A percentile compares a stretch with the other conserved stretches of the same genome.
Evolutionary conservation across 2,888 invertebrate genomes (phyloP).

Genomic region (Meteorus colon): DNA sequence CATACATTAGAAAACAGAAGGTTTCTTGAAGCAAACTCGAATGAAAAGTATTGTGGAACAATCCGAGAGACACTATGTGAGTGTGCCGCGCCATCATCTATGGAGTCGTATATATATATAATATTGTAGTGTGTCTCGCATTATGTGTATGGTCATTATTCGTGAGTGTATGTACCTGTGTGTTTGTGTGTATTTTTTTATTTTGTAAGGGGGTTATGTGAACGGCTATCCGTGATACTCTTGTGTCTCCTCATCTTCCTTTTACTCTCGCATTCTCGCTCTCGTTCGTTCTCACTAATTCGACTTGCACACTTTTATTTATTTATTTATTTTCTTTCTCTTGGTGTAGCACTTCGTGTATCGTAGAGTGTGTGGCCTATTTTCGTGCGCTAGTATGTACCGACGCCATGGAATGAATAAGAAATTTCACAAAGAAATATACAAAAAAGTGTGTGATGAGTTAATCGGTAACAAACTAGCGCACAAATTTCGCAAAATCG

Average conservation of each 20-base stretch:
- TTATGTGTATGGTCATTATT: constrained; percentile 61
- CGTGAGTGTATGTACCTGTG: constrained; percentile 55
- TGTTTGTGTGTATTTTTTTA: constrained; percentile 52
- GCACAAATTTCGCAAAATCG: constrained; percentile 64
- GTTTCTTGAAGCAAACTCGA: constrained; percentile 74
- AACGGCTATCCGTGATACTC: constrained; percentile 56
- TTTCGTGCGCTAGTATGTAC: constrained; percentile 63
- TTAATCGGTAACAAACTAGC: constrained; percentile 65
- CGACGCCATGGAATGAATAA: constrained; percentile 52
- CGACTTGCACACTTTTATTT: constrained; percentile 42
- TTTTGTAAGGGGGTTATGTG: constrained; percentile 57
- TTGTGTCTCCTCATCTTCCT: constrained; percentile 52
- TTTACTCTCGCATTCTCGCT: constrained; percentile 48
- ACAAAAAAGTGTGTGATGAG: constrained; percentile 45
- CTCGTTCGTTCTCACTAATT: constrained; percentile 47
- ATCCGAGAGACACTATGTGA: constrained; percentile 74
- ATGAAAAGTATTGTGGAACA: constrained; percentile 74
- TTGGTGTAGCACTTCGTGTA: constrained; percentile 61
- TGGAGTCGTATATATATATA: constrained; percentile 74
- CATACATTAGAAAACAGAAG: constrained; percentile 74
- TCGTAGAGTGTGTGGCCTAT: constrained; percentile 57
- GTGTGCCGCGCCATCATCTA: constrained; percentile 74
- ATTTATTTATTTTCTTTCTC: constrained; percentile 23
- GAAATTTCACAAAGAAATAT: too few relatives aligned
- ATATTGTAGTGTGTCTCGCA: constrained; percentile 67